Conservation (phyloP, 1,140 invertebrate species). For the Cotesia glomerata region DNA sequence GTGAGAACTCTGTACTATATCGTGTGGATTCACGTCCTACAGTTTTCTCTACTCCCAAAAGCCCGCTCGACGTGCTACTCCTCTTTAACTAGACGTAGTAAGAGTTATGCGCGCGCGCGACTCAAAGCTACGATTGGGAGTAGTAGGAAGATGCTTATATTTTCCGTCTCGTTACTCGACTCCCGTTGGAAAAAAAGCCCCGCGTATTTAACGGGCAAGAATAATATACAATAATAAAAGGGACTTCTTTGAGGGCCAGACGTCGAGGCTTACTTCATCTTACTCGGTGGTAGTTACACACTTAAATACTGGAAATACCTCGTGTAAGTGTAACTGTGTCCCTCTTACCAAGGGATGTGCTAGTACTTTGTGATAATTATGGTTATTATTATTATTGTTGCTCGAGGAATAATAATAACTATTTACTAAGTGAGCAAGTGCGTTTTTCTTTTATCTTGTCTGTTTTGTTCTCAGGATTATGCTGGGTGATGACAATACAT, state of each 20-base stretch:
- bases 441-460: no score
- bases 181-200: conserved; percentile 16
- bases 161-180: conserved; percentile 28
- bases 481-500: no score
- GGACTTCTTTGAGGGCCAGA: background rate
- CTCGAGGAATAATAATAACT: no score
- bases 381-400: no score
- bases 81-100: conserved; percentile 43
- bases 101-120: conserved; percentile 48
- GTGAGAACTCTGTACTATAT: no score
- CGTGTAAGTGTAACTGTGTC: no score
- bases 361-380: no score
- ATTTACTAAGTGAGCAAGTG: no score
- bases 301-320: no score
- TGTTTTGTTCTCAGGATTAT: no score
- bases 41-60: background rate
- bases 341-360: no score
- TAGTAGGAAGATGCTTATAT: conserved; percentile 33
- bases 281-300: background rate
- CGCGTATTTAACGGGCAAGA: background rate
- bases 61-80: conserved; percentile 4
- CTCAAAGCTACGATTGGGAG: conserved; percentile 36
- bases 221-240: background rate
- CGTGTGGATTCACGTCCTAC: no score
- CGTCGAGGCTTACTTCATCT: background rate